Evolutionary conservation across 2,797 vertebrate genomes (phyloP).

Genomic region (Lacerta viridis): DNA sequence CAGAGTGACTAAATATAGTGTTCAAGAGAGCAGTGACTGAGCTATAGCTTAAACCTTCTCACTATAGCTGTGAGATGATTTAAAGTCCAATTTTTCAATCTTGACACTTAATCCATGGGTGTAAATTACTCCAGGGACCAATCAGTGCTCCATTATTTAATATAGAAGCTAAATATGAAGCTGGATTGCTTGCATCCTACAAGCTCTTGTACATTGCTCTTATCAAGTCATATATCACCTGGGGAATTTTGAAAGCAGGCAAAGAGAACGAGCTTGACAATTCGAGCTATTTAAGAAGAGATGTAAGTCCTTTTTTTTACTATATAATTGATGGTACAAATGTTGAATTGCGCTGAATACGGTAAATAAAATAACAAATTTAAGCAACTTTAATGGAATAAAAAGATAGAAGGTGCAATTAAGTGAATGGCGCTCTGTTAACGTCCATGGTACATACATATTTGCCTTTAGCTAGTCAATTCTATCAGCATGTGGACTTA

Average conservation of each 20-base stretch:
- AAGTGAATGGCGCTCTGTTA: neutral
- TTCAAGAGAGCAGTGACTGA: constrained; percentile 54
- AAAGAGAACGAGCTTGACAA: neutral
- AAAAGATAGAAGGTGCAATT: neutral
- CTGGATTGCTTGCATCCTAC: neutral
- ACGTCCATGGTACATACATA: neutral
- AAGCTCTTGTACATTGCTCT: rapidly evolving
- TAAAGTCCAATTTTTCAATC: constrained; percentile 61
- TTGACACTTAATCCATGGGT: constrained; percentile 57
- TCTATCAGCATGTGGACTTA: neutral
- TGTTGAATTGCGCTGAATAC: neutral
- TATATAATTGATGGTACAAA: neutral
- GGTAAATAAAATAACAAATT: constrained; percentile 14
- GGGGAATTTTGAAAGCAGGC: neutral
- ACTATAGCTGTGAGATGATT: constrained; percentile 35
- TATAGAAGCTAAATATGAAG: neutral
- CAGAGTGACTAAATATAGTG: constrained; percentile 64
- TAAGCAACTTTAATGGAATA: neutral
- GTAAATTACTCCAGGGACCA: constrained; percentile 33
- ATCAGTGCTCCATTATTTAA: constrained; percentile 47
- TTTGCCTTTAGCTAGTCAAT: neutral
- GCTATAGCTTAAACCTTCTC: constrained; percentile 54
- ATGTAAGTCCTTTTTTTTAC: neutral
- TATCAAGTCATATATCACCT: constrained; percentile 3
- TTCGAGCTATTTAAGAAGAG: neutral